Evolutionary conservation across 1,140 invertebrate species (phyloP), one percentile per base, ranked within the genome.

Genomic region (Danaus plexippus): DNA sequence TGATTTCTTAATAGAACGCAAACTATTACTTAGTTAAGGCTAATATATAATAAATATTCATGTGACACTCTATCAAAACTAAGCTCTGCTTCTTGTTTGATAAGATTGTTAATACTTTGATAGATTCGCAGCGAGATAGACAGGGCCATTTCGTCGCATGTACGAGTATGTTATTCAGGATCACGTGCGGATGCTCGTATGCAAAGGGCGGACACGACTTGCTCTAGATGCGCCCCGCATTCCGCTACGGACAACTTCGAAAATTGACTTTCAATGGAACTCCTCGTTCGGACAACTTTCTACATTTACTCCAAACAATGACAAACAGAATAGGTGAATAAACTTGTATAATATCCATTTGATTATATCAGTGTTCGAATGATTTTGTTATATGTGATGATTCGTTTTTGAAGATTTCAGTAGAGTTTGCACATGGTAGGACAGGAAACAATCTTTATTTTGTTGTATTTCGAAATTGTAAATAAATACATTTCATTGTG

Each of bases 241-340:
- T 55, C 52, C 45, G 32, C 63, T 18, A 51, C 70, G 67, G 54
- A 69, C 69, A 81, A 85, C 78, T 83, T 83, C 54, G 71, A 78
- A 81, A 85, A 83, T 82, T 76, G 77, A 85, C 78, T 85, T 83
- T 82, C 72, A 80, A 78, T 80, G 71, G 66, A 85, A 80, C 66
- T 83, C 74, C 59, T 61, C 68, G 67, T 69, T 73, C 72, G 58
- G 62, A 65, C 72, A 75, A 77, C 78, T 84, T 80, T 78, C 71
- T 71, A 75, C 77, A 75, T 84, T 77, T 71, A 78, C 63, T 69
- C 63, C 67, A 71, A 80, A 77, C 70, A 75, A 63, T 52, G 57
- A 53, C 53, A 55, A 63, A 65, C 61, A 67, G 64, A 75, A 65
- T 70, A 65, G 62, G 56, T 56, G 60, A 60, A 65, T 61, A 46